Conservation (phyloP, 2,888 invertebrate genomes). For the Allygus modestus region DNA sequence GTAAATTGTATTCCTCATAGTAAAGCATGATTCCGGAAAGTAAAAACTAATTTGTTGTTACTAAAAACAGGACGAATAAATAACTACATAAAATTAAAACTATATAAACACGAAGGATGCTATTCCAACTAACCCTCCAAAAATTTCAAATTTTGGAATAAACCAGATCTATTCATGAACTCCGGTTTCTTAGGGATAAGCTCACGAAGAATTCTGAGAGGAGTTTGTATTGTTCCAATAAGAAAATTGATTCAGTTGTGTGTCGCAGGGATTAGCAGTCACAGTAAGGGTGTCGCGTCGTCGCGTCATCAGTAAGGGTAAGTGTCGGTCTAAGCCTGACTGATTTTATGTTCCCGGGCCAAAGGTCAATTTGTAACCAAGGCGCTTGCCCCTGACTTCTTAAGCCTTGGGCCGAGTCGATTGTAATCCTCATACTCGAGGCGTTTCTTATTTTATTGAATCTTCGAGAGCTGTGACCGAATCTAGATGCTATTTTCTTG, state of each 20-base stretch:
- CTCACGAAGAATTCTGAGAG: neutral
- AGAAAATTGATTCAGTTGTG: neutral
- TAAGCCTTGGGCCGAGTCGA: neutral
- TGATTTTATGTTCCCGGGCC: constrained; percentile 8
- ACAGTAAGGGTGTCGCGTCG: no score
- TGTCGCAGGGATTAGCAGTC: neutral
- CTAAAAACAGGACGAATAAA: no score
- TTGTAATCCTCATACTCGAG: neutral
- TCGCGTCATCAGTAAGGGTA: constrained; percentile 30
- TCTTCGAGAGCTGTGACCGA: neutral
- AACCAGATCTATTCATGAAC: no score
- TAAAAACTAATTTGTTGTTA: no score
- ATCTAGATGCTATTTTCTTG: no score
- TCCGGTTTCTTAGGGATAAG: no score
- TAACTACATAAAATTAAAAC: no score
- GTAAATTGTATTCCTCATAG: no score
- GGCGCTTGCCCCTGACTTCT: neutral
- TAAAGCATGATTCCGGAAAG: no score
- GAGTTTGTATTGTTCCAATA: neutral
- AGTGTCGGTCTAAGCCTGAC: constrained; percentile 19
- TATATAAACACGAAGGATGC: no score
- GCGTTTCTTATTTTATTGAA: constrained; percentile 18
- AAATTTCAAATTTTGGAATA: no score
- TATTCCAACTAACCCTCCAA: no score
- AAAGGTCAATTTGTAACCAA: constrained; percentile 26